Base-by-base conservation (phyloP, 2,797 vertebrate species). In the Lutjanus campechanus region DNA sequence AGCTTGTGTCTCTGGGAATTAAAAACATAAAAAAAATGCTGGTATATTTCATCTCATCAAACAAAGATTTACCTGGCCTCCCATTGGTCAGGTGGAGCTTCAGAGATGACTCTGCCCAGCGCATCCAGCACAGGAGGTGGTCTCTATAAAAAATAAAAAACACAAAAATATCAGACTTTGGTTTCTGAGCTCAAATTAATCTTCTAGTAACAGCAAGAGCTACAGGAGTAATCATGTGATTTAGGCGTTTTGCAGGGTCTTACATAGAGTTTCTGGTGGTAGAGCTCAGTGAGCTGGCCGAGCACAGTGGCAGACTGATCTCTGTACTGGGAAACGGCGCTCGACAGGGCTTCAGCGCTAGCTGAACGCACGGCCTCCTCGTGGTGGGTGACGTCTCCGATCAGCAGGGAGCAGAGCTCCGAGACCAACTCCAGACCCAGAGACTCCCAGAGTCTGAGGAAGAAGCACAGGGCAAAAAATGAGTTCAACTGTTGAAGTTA, bases 71-170 rank as follows among this genome's bases (percentile, higher is more conserved):
- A 99, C 98, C 98, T 98, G 92, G 98, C 98, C 95, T 99, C 98
- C 98, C 98, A 99, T 61, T 99, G 98, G 93, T 99, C 98, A 67
- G 98, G 98, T 0, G 98, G 98, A 62, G 98, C 95, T 91, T 99
- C 98, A 55, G 97, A 98, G 88, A 99, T 98, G 67, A 99, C 97
- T 82, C 98, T 95, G 78, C 98, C 98, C 90, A 99, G 92, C 69
- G 97, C 97, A 89, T 99, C 98, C 90, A 99, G 93, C 78, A 99
- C 96, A 5, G 98, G 98, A 11, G 98, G 98, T 0, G 97, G 97
- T 82, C 98, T 97, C 98, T 99, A 91, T 55, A 83, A 85, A 60
- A 65, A 10, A 13, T 3, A 56, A 58, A 64, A 77, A 13, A 83
- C 3, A 76, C 4, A 25, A 51, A 64, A 7, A 40, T 4, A 36